Percentiles rank a stretch among this genome's conserved stretches.
These are phyloP conservation scores for Orbicella faveolata DNA, from an alignment of 64 coral and sea anemone genomes.

Conservation along the genomic window DNA sequence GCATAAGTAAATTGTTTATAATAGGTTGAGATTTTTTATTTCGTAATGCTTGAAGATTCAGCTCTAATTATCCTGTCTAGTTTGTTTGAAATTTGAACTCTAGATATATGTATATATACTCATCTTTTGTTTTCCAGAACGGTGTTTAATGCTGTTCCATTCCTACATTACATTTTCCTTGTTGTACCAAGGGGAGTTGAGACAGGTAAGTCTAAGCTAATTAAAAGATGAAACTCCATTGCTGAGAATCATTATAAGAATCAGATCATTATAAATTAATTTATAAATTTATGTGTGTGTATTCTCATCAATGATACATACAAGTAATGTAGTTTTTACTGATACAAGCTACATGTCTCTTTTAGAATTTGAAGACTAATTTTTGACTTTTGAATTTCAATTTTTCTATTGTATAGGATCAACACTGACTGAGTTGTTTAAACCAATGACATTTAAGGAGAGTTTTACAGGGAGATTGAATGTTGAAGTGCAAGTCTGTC, in stretches of 20 bases:
- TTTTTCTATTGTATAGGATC: constrained; percentile 37
- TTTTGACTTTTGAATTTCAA: too few species aligned
- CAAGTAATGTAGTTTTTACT: neutral
- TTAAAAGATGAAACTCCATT: neutral
- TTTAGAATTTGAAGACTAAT: too few species aligned
- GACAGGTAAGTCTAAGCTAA: constrained; percentile 45
- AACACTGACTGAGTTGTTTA: constrained; percentile 75
- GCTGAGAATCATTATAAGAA: neutral
- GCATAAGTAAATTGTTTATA: neutral
- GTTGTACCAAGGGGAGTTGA: constrained; percentile 75
- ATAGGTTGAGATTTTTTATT: too few species aligned
- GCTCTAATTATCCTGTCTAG: too few species aligned
- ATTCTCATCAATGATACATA: neutral
- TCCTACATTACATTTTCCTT: constrained; percentile 83
- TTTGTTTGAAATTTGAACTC: too few species aligned
- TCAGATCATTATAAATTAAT: neutral
- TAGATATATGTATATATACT: neutral
- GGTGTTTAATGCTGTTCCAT: constrained; percentile 94
- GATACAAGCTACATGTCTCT: neutral
- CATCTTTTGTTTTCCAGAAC: constrained; percentile 61
- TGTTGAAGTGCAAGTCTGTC: constrained; percentile 80
- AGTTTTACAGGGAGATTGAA: constrained; percentile 73
- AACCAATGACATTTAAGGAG: constrained; percentile 63
- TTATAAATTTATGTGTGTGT: too few species aligned
- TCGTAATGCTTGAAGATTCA: too few species aligned